Base-by-base conservation (phyloP, 2,888 invertebrate species). In the Acanthosepion lycidas region DNA sequence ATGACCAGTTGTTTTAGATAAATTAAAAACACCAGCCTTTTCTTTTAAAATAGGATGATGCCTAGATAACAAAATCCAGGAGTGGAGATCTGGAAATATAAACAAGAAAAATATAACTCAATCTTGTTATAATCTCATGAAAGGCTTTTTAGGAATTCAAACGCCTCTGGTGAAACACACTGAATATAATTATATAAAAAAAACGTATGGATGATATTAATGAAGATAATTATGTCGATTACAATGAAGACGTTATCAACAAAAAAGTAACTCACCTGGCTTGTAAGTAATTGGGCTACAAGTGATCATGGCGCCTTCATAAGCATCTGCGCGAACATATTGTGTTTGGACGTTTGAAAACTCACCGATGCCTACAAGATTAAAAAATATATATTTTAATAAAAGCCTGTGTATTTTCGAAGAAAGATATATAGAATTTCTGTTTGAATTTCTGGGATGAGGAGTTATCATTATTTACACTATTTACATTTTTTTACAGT, bases 221-320 rank as follows among this genome's bases (percentile, higher is more conserved):
- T 59, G 5, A 3, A 23, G 23, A 59, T 59, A 59, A 55, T 55
- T 18, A 18, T 55, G 4, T 20, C 20, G 51, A 53, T 53, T 53
- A 53, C 15, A 15, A 53, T 12, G 15, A 53, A 53, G 12, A 53
- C 6, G 1, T 1, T 55, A 55, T 15, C 18, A 20, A 55, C 15
- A 55, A 18, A 20, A 55, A 55, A 55, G 55, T 0, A 55, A 55
- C 95, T 96, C 96, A 98, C 98, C 98, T 18, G 99, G 99, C 97
- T 98, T 99, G 98, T 98, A 98, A 96, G 98, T 98, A 0, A 99
- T 99, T 28, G 99, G 99, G 20, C 95, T 95, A 95, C 97, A 97
- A 51, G 96, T 96, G 28, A 97, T 96, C 53, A 96, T 96, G 0
- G 96, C 96, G 26, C 96, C 96, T 26, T 95, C 95, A 94, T 96